Base-by-base conservation (phyloP, 2,888 invertebrate genomes). In the Podotricha telesiphe region DNA sequence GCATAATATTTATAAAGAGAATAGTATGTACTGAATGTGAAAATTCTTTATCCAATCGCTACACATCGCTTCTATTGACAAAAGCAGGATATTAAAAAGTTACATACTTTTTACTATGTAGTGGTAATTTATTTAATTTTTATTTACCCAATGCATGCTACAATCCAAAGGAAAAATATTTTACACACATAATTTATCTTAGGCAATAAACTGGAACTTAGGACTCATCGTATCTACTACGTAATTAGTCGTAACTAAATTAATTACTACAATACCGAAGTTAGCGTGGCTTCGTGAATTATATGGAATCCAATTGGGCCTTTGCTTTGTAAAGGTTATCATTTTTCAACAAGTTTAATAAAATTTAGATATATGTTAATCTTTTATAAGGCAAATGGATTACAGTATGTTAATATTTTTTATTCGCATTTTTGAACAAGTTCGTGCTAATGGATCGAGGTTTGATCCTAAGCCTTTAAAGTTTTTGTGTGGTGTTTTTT, bases 281-380 rank as follows among this genome's bases (percentile, higher is more conserved):
- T 59, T 59, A 42, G 37, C 64, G 48, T 34, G 15, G 7, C 19
- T n/a, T n/a, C 64, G 68, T 42, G 51, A 68, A 64, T 34, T 65
- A 47, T 68, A 59, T 59, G 20, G 10, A 40, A 22, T 11, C 28
- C 7, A 37, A 45, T 65, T 50, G 19, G 55, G 45, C 50, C 28
- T 40, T 28, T 42, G 11, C 20, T 50, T 68, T 42, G 28, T 59
- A 20, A 28, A 59, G 45, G 42, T 68, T 45, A 63, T 68, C 65
- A 20, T 50, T 15, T 68, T 64, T 59, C 58, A 64, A 64, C 45
- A 68, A 68, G 64, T 56, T 56, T 53, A n/a, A n/a, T 47, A 40
- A 67, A 67, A 53, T 67, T 47, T 62, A 66, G 50, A 10, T 66
- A 58, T 50, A 48, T 59, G 37, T 56, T 65, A 56, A 65, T 65